Base-by-base conservation (phyloP, 2,888 invertebrate genomes). In the Nemotelus pantherinus region DNA sequence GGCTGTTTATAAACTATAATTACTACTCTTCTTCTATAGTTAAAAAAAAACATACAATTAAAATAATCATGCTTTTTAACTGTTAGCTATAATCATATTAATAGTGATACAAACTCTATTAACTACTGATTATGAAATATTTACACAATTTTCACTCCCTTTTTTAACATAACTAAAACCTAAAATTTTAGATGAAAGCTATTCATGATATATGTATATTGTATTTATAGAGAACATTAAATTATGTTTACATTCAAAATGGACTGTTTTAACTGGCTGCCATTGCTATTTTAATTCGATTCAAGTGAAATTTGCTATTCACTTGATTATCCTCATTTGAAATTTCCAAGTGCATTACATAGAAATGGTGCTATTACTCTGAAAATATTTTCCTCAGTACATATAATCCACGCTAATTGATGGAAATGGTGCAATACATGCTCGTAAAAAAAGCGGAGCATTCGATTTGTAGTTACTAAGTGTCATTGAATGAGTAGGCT, bases 221-320 rank as follows among this genome's bases (percentile, higher is more conserved):
- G 63, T 63, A 63, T 63, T 63, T 63, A 63, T 63, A 63, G 43
- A 63, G 63, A 63, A 9, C 63, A 39, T 63, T 63, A 63, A 63
- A 63, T 63, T 63, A 63, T 63, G 63, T 63, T 63, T 63, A 63
- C 63, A 41, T 63, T 9, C 43, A 63, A 63, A 63, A 43, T 43
- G 2, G 43, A 5, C 4, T 63, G 43, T 3, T 63, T 39, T 63
- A 43, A 4, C 39, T 57, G 10, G 10, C 25, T 25, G 25, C 25
- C 25, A 25, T 25, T 25, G 25, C 25, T 57, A 25, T 4, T 57
- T 9, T 57, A 25, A 5, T 4, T 57, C 25, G 4, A 50, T 10
- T 7, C 3, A 57, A 57, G 10, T 57, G 10, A 25, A 25, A 57
- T 10, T 57, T 50, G 5, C 10, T 50, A 10, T 50, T 50, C 50